Base-by-base conservation (phyloP, 2,888 invertebrate genomes). In the Polymixis lichenea region DNA sequence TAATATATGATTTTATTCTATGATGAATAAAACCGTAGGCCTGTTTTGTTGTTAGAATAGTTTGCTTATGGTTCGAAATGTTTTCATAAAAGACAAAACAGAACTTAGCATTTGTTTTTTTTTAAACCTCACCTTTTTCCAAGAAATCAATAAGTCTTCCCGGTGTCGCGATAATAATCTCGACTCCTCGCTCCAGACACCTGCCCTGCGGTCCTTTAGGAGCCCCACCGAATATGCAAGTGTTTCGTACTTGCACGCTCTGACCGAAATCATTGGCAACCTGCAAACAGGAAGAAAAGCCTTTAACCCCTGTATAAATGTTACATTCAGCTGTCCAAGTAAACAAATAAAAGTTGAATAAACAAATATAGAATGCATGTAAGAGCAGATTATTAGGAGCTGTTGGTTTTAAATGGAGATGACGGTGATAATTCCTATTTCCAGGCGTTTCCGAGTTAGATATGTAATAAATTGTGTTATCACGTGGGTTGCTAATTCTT, bases 151-250 rank as follows among this genome's bases (percentile, higher is more conserved):
- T 99, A 72, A 99, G 97, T 86, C 99, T 97, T 64, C 99, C 99
- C 6, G 99, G 99, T 25, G 99, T 99, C 0, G 99, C 99, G 85
- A 99, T 99, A 82, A 99, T 98, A 90, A 99, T 99, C 95, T 99
- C 99, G 69, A 99, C 98, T 25, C 99, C 99, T 82, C 98, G 97
- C 94, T 98, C 98, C 76, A 99, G 94, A 91, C 98, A 98, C 75
- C 98, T 97, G 0, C 98, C 98, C 92, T 99, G 99, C 15, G 98
- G 98, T 53, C 98, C 99, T 94, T 99, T 99, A 0, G 99, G 99
- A 2, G 99, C 99, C n/a, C 99, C 99, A 64, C 99, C 99, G 94
- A 99, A 99, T 60, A 99, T 98, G 92, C 99, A 99, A 0, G 99
- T 99, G 94, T 99, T 99, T 61, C 98, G 97, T 53, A 99, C 98